Percentiles rank a stretch among this genome's conserved stretches.
Conservation (phyloP, 2,113 vertebrate species). For the Channa argus region DNA sequence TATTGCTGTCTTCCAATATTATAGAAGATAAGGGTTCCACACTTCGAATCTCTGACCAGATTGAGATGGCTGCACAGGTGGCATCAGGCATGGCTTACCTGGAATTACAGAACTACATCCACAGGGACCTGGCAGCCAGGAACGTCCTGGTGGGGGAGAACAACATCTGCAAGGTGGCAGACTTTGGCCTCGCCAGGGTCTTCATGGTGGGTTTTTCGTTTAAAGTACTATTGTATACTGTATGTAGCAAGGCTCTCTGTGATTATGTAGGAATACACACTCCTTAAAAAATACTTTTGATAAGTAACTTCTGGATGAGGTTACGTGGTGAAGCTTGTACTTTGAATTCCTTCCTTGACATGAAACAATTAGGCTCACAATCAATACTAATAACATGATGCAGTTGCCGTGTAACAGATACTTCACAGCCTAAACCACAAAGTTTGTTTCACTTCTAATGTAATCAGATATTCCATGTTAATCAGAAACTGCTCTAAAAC, state of each 20-base stretch:
- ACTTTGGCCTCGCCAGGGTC: slow-evolving; percentile 96
- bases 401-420: neutral
- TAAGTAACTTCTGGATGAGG: too few relatives aligned
- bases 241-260: too few relatives aligned
- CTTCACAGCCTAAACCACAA: neutral
- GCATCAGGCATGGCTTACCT: slow-evolving; percentile 96
- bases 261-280: too few relatives aligned
- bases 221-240: neutral
- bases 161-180: slow-evolving; percentile 94
- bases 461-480: too few relatives aligned
- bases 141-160: slow-evolving; percentile 97
- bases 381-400: too few relatives aligned
- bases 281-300: too few relatives aligned
- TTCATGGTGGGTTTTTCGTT: slow-evolving; percentile 86
- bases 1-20: neutral
- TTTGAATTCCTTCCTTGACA: too few relatives aligned
- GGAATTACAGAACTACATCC: slow-evolving; percentile 95
- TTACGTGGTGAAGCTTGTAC: too few relatives aligned
- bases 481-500: neutral
- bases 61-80: slow-evolving; percentile 95
- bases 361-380: too few relatives aligned
- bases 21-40: slow-evolving; percentile 74
- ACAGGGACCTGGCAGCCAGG: slow-evolving; percentile 95
- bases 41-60: slow-evolving; percentile 80
- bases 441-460: neutral